Conservation (phyloP, 64 coral and sea anemone species). For the Stylophora pistillata region DNA sequence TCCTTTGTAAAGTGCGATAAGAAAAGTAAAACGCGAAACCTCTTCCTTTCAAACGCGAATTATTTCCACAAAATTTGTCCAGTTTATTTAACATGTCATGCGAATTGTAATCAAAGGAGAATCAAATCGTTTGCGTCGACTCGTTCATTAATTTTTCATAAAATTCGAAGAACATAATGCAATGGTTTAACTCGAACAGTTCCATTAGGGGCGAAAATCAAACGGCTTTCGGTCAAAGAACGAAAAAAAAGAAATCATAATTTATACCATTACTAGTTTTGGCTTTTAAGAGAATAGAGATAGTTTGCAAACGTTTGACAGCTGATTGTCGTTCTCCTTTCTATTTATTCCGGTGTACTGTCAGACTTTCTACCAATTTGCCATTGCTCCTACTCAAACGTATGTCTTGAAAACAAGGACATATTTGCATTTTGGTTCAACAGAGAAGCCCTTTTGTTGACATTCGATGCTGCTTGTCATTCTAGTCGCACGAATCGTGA, state of each 20-base stretch:
- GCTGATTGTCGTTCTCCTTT: constrained; percentile 11
- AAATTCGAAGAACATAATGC: not conserved
- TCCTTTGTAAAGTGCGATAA: not conserved
- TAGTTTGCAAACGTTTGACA: constrained; percentile 8
- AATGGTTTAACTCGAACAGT: not conserved
- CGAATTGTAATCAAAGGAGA: constrained; percentile 1
- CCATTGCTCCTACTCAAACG: not conserved
- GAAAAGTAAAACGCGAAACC: not conserved
- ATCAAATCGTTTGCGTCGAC: constrained; percentile 1
- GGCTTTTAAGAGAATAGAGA: not conserved
- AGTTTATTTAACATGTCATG: constrained; percentile 48
- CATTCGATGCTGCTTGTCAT: constrained; percentile 12
- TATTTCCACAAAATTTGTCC: constrained; percentile 26
- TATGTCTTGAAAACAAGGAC: not conserved
- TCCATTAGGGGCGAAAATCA: not conserved
- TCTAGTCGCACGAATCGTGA: constrained; percentile 17
- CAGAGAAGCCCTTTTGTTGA: constrained; percentile 1
- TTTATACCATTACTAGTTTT: not conserved
- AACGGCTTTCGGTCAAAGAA: not conserved
- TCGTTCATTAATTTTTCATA: constrained; percentile 9
- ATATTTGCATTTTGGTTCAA: constrained; percentile 31
- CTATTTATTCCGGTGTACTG: constrained; percentile 29
- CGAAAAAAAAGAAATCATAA: not conserved
- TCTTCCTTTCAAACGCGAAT: not conserved
- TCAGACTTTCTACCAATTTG: constrained; percentile 17